These are phyloP conservation scores for Xiphophorus maculatus DNA, from an alignment of 2,113 vertebrate genomes.

Conservation along the genomic window DNA sequence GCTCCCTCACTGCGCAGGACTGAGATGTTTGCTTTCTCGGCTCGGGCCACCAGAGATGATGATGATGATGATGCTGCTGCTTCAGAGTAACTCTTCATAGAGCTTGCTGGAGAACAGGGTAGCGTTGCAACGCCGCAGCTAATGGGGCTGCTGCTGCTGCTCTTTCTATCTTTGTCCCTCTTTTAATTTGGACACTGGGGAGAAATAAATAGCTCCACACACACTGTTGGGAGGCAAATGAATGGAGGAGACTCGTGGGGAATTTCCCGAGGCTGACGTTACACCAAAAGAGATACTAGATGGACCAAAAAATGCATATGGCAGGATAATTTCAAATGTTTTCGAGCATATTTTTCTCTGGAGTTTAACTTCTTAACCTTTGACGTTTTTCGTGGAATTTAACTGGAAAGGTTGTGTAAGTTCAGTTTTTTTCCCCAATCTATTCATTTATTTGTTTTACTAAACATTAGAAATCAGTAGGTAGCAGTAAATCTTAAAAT, in stretches of 20 bases:
- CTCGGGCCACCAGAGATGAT: slow-evolving; percentile 64
- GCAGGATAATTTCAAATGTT: slow-evolving; percentile 27
- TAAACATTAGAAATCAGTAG: not conserved
- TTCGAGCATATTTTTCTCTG: slow-evolving; percentile 25
- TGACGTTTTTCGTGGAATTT: slow-evolving; percentile 45
- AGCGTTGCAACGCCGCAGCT: slow-evolving; percentile 51
- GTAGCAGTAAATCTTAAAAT: not conserved
- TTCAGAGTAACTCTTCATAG: slow-evolving; percentile 49
- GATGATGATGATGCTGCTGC: slow-evolving; percentile 5
- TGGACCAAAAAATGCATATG: slow-evolving; percentile 40
- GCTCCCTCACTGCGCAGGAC: slow-evolving; percentile 57
- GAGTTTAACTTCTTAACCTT: slow-evolving; percentile 18
- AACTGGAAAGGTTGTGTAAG: slow-evolving; percentile 57
- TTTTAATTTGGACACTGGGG: slow-evolving; percentile 66
- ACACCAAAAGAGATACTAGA: slow-evolving; percentile 64
- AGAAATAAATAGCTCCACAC: slow-evolving; percentile 71
- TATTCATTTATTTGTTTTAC: not conserved
- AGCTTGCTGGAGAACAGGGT: slow-evolving; percentile 43
- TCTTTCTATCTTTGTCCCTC: slow-evolving; percentile 66
- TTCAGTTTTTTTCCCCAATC: slow-evolving; percentile 2
- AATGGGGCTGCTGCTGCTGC: slow-evolving; percentile 51
- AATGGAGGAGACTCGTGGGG: slow-evolving; percentile 65
- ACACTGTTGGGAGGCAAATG: slow-evolving; percentile 73
- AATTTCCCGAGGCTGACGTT: slow-evolving; percentile 67
- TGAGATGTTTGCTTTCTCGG: slow-evolving; percentile 57